A percentile compares a stretch with the other conserved stretches of the same genome.
Evolutionary conservation across 1,140 invertebrate species (phyloP).

Genomic region (Bombus superbus): DNA sequence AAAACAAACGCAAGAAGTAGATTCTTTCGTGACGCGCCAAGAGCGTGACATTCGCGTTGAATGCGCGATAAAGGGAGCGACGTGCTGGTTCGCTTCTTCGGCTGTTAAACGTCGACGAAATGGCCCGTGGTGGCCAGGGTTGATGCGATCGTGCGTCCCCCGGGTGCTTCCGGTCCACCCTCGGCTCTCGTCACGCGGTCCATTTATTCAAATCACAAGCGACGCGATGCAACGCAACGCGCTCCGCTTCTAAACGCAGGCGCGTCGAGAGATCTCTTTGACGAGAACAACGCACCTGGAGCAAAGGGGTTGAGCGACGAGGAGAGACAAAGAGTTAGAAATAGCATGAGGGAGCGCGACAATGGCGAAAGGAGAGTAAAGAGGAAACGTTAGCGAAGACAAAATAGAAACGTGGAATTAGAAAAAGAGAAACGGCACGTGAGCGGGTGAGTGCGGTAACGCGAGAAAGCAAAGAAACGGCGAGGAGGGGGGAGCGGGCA

Average conservation of each 20-base stretch:
- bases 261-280: conserved; percentile 4
- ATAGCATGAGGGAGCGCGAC: not conserved
- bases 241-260: conserved; percentile 55
- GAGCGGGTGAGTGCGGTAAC: not conserved
- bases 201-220: conserved; percentile 72
- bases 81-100: not conserved
- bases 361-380: not conserved
- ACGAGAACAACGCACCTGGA: not conserved
- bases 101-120: conserved; percentile 35
- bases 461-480: too few relatives aligned
- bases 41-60: too few relatives aligned
- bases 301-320: too few relatives aligned
- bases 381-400: not conserved
- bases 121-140: conserved; percentile 8
- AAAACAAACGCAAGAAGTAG: too few relatives aligned
- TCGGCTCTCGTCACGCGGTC: conserved; percentile 6
- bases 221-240: not conserved
- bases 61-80: too few relatives aligned
- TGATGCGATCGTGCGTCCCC: not conserved
- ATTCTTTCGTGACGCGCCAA: too few relatives aligned
- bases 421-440: not conserved
- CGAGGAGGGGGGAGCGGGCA: too few relatives aligned
- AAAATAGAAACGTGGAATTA: conserved; percentile 34
- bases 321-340: conserved; percentile 2
- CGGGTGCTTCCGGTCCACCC: conserved; percentile 15